Percentiles rank a stretch among this genome's conserved stretches.
Conservation (phyloP, 2,113 vertebrate species). For the Chamaetylas fuelleborni region DNA sequence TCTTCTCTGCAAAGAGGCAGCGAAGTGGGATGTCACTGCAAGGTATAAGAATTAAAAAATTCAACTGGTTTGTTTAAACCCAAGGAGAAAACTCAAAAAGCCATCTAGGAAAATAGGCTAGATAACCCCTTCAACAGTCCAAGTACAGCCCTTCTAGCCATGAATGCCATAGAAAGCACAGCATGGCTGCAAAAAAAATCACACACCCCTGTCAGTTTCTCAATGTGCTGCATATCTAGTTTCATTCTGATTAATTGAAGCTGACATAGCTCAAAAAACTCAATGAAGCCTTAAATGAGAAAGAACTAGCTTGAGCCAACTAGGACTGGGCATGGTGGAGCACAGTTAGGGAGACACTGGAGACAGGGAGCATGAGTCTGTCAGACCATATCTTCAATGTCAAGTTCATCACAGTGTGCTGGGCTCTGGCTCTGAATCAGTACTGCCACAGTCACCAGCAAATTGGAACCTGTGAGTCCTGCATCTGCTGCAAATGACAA, state of each 20-base stretch:
- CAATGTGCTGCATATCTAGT: not conserved
- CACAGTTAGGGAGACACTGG: not conserved
- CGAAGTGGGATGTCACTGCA: not conserved
- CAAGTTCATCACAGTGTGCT: not conserved
- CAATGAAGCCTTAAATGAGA: slow-evolving; percentile 35
- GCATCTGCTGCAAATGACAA: not conserved
- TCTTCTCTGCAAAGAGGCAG: not conserved
- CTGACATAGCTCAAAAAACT: not conserved
- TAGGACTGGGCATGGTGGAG: not conserved
- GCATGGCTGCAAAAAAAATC: not conserved
- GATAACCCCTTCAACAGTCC: not conserved
- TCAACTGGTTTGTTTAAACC: not conserved
- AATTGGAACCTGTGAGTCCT: not conserved
- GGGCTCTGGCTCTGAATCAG: not conserved
- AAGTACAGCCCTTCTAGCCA: not conserved
- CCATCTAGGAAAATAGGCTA: not conserved
- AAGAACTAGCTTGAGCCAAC: slow-evolving; percentile 11
- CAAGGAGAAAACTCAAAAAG: not conserved
- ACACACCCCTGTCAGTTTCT: not conserved
- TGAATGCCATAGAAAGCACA: not conserved
- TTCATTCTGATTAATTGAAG: slow-evolving; percentile 35
- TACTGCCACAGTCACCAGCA: accelerated
- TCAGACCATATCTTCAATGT: not conserved
- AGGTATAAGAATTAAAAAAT: not conserved
- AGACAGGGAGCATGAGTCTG: not conserved